Evolutionary conservation across 2,113 vertebrate genomes (phyloP), one percentile per base, ranked within the genome.

Genomic region (Notechis scutatus): DNA sequence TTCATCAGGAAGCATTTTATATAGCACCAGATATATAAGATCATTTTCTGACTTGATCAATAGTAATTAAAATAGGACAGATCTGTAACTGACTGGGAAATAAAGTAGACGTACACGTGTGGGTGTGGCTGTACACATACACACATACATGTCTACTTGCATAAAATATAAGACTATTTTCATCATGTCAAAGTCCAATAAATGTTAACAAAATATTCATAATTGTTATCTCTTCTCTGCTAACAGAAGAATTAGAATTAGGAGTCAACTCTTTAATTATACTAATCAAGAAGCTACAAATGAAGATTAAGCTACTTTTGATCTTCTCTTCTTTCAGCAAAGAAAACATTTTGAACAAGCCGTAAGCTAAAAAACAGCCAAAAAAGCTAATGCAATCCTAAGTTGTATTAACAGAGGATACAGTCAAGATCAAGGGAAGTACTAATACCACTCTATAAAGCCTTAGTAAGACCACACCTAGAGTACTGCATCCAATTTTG

Each of bases 171-270:
- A 56, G 24, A n/a, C 69, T 90, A 89, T 85, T 89, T 92, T 92
- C 52, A 57, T 45, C 74, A 56, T 89, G 55, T 47, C 50, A 56
- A 29, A 42, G 57, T n/a, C 23, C 39, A 90, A 55, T 85, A 85
- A 42, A 18, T 90, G 81, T 90, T 85, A 92, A 85, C 85, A 74
- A 90, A 92, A 92, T 90, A 90, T 92, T 74, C 69, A 92, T 90
- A 52, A 47, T 92, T 52, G 69, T 47, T 59, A 50, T 57, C 55
- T 85, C 54, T 11, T 90, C 0, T 85, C 24, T 90, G 69, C 61
- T 64, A 64, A 64, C 11, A 14, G 61, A n/a, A 64, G 26, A 90
- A 90, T 7, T 56, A 59, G 69, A 50, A 34, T 1, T 90, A 57
- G 61, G 64, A 90, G 15, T 29, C 50, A 50, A 29, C 50, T 50